A percentile compares a stretch with the other conserved stretches of the same genome.
Conservation (phyloP, 2,113 vertebrate genomes). For the Paedocypris sp. region DNA sequence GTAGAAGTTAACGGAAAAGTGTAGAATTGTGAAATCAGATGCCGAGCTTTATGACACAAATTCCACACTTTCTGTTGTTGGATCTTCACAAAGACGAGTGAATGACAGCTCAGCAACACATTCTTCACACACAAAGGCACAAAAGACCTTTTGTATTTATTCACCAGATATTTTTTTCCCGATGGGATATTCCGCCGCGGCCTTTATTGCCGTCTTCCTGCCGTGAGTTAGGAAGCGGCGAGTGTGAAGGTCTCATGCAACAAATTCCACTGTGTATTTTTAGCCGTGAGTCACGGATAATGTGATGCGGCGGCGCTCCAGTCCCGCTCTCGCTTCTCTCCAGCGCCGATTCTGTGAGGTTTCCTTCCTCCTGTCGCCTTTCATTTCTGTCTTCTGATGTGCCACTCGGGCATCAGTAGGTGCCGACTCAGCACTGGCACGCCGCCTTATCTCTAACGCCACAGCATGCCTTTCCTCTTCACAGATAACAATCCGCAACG, state of each 20-base stretch:
- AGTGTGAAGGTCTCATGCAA: not conserved
- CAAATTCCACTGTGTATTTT: not conserved
- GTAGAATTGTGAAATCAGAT: not conserved
- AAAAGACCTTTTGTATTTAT: conserved; percentile 26
- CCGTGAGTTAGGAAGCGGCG: not conserved
- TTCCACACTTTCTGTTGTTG: conserved; percentile 1
- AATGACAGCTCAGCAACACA: conserved; percentile 3
- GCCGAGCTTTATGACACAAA: not conserved
- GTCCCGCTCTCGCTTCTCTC: not conserved
- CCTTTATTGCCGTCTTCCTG: not conserved
- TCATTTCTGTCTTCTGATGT: not conserved
- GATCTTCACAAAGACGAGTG: not conserved
- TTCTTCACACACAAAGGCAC: conserved; percentile 17
- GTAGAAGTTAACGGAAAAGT: too few relatives aligned
- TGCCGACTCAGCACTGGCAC: conserved; percentile 16
- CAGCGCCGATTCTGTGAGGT: not conserved
- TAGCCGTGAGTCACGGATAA: not conserved
- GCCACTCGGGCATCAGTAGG: not conserved
- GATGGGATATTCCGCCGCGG: not conserved
- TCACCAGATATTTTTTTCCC: not conserved
- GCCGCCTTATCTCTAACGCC: conserved; percentile 2
- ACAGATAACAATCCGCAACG: not conserved
- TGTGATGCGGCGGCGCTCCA: not conserved
- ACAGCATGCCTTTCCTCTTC: not conserved
- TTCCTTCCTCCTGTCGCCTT: not conserved